These are phyloP conservation scores for Eulithis prunata DNA, from an alignment of 2,888 invertebrate species.

Conservation along the genomic window DNA sequence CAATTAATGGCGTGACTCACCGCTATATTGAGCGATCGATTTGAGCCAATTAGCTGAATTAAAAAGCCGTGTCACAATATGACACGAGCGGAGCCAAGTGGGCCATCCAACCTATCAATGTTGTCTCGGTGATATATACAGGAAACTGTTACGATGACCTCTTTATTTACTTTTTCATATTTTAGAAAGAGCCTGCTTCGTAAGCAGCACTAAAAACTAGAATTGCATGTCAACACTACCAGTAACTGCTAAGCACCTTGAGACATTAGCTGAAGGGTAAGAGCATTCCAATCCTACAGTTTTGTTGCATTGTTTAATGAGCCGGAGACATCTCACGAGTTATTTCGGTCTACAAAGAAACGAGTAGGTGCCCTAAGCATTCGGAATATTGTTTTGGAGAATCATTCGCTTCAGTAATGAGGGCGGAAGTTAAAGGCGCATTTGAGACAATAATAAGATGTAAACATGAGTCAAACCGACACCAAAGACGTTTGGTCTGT, in stretches of 20 bases:
- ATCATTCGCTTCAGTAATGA: constrained; percentile 18
- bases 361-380: constrained; percentile 4
- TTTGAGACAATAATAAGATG: constrained; percentile 19
- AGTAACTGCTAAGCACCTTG: constrained; percentile 2
- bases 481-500: constrained; percentile 2
- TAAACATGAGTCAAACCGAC: constrained; percentile 22
- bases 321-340: constrained; percentile 3
- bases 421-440: constrained; percentile 25
- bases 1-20: constrained; percentile 27
- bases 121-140: not conserved
- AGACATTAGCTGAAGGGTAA: constrained; percentile 16
- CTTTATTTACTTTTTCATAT: not conserved
- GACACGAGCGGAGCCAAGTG: constrained; percentile 26
- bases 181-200: too few relatives aligned
- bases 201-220: too few relatives aligned
- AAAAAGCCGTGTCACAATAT: constrained; percentile 25
- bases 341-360: constrained; percentile 28
- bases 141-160: constrained; percentile 3
- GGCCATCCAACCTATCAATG: constrained; percentile 13
- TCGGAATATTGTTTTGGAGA: constrained; percentile 12
- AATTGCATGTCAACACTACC: not conserved
- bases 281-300: constrained; percentile 11
- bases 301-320: constrained; percentile 17
- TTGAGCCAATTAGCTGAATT: constrained; percentile 31
- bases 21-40: constrained; percentile 30